Base-by-base conservation (phyloP, 1,140 invertebrate species). In the Idris sp. region DNA sequence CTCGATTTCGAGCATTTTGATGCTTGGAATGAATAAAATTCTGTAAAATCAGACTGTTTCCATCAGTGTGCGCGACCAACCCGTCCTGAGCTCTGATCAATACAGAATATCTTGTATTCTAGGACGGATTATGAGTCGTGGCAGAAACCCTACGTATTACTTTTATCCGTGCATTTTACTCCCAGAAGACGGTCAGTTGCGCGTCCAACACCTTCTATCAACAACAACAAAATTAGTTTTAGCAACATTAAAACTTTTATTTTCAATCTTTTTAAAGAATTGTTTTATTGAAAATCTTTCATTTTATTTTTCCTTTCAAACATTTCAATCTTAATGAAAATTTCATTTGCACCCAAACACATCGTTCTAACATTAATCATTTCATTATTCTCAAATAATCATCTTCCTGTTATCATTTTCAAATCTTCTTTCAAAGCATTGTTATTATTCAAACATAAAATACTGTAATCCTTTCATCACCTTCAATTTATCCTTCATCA, bases 91-190 rank as follows among this genome's bases (percentile, higher is more conserved):
- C 46, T 25, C 69, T 74, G 46, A 74, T 74, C 71, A 56, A 74
- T 74, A 74, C 56, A 35, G 13, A 49, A 48, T 41, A 65, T 67
- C 76, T 48, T 62, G 68, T 83, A 79, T 79, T 81, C 74, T 76
- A 76, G 68, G 62, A 31, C 56, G 73, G 78, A 81, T 83, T 80
- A 80, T 41, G 69, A 79, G 73, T 64, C 73, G 61, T 49, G 73
- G 58, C 73, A 64, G 79, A 83, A 83, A 80, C 80, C 80, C 76
- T 82, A 80, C 65, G 71, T 74, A 78, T 81, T 35, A 30, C 38
- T 68, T 49, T 62, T 16, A 58, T 74, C 49, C 72, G 22, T 22
- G 35, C 51, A 9, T 56, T 72, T 62, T 54, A 41, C 40, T 46
- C 40, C 28, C 25, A 33, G 48, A 40, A 61, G 41, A 46, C 35